A percentile compares a stretch with the other conserved stretches of the same genome.
Evolutionary conservation across 2,797 vertebrate genomes (phyloP).

Genomic region (Esox lucius): DNA sequence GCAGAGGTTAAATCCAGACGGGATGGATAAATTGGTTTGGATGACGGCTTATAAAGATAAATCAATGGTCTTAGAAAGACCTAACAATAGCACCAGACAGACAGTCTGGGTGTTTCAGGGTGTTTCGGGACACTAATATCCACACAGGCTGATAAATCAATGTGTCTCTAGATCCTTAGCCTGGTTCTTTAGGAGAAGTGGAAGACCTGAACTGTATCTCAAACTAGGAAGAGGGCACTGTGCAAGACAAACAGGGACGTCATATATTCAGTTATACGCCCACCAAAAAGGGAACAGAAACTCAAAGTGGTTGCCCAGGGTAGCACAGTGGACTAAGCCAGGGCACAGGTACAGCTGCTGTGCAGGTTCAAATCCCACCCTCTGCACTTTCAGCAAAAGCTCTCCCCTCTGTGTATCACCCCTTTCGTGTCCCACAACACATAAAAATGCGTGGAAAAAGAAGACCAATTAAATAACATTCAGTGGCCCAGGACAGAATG

Average conservation of each 20-base stretch:
- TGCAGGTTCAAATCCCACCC: too few relatives aligned
- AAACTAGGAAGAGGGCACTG: background rate
- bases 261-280: background rate
- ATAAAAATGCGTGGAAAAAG: too few relatives aligned
- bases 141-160: slow-evolving; percentile 16
- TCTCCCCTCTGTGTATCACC: too few relatives aligned
- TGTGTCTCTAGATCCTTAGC: background rate
- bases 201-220: background rate
- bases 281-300: background rate
- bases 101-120: slow-evolving; percentile 15
- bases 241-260: background rate
- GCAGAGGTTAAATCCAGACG: too few relatives aligned
- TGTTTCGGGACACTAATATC: slow-evolving; percentile 34
- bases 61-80: slow-evolving; percentile 34
- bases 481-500: too few relatives aligned
- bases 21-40: background rate
- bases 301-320: background rate
- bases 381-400: too few relatives aligned
- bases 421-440: too few relatives aligned
- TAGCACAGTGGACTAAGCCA: too few relatives aligned
- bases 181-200: background rate
- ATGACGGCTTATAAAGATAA: slow-evolving; percentile 29
- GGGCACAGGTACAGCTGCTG: too few relatives aligned
- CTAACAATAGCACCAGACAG: slow-evolving; percentile 20
- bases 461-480: too few relatives aligned